Evolutionary conservation across 2,113 vertebrate species (phyloP), one percentile per base, ranked within the genome.

Genomic region (Oreochromis tanganicae): DNA sequence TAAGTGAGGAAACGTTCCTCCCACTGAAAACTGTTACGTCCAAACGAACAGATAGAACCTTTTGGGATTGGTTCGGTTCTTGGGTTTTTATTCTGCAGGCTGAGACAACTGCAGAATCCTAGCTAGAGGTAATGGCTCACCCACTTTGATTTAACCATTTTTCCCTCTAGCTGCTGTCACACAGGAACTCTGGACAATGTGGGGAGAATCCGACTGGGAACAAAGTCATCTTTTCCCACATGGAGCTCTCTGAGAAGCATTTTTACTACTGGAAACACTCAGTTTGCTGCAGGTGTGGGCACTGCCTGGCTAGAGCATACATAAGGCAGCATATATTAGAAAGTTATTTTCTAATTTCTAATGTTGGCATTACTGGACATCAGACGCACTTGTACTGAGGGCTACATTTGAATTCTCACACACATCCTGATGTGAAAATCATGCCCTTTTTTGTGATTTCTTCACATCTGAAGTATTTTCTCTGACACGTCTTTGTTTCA

Each of bases 61-160:
- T 38, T 38, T 38, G 32, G 61, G 61, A 41, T 43, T 7, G 24
- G 0, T 0, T 50, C 3, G 0, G 0, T 48, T 48, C 13, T 38
- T 14, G 36, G 66, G 38, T 24, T 71, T 24, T 43, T 71, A 71
- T 43, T 71, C 66, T 27, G 27, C 71, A 50, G 43, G 43, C 43
- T 75, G 16, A 48, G 50, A 50, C 27, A 0, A 13, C 4, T 7
- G 16, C 16, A 46, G 0, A 27, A 17, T 46, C 27, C 46, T 29
- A 50, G 27, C 0, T 32, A n/a, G 0, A 19, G 24, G 24, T 1
- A 50, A 50, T 7, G 46, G 27, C 9, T 50, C 24, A 17, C 13
- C 14, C 41, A 17, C 43, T 48, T 11, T 48, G 9, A 71, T 71
- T 71, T 71, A 48, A 75, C 0, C 43, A 11, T 50, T 29, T 75